Evolutionary conservation across 2,888 invertebrate genomes (phyloP), one percentile per base, ranked within the genome.

Genomic region (Meiosimyza platycephala): DNA sequence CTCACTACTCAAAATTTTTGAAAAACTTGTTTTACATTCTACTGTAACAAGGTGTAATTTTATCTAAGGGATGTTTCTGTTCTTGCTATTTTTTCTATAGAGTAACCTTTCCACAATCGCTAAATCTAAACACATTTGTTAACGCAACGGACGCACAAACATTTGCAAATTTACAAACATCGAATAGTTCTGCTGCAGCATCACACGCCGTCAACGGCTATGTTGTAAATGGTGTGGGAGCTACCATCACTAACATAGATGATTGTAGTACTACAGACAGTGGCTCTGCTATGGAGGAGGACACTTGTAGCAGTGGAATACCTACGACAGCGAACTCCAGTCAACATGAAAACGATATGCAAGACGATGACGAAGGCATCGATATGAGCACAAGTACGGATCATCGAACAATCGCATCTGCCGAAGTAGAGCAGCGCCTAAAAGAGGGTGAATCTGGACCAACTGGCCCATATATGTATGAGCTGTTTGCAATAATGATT

Each of bases 401-500:
- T 75, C 82, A 77, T 71, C 78, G 80, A 62, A 80, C 78, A 12
- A 78, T 76, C 47, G 74, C 76, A 6, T 81, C 80, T 63, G 80
- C 81, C 50, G 81, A 81, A 13, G 76, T 78, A 5, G 79, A 80
- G 18, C 82, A 83, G 48, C 75, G 79, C 6, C 64, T 78, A 2
- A 84, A 85, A 54, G 81, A 82, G 72, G 87, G 88, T 71, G 62
- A 62, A 16, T 33, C 16, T 12, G 40, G 40, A 40, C 12, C 63
- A 7, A 85, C 88, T 71, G 94, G 94, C 2, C 93, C 94, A 0
- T 94, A 92, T 85, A 88, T 92, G 62, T 96, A 96, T 85, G 95
- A 97, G 85, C 87, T 97, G 51, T 96, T 95, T 85, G 94, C 95
- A 18, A 95, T 96, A 77, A 95, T 96, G 95, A 94, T 96, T 72